Base-by-base conservation (phyloP, 1,140 invertebrate species). In the Drosophila quadrilineata region DNA sequence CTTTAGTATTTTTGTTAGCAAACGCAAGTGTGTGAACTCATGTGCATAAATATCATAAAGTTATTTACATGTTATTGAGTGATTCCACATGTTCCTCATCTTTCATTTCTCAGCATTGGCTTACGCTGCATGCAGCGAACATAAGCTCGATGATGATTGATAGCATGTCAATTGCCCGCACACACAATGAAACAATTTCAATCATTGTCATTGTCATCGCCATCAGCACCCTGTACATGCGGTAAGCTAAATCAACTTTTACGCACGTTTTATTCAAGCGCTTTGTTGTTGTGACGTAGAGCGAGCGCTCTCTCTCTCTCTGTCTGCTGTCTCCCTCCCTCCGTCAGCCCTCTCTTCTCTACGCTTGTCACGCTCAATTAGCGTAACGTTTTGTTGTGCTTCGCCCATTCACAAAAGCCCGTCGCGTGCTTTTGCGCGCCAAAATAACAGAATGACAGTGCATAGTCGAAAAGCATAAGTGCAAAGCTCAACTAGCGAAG, bases 351-450 rank as follows among this genome's bases (percentile, higher is more conserved):
- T n/a, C 26, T 22, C 33, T 33, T 16, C 10, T 17, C 17, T 38
- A 0, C 26, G 38, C 22, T 46, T 52, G 50, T 53, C 59, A 65
- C 46, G 45, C 38, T 82, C 67, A 69, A 80, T 71, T 75, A 60
- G 19, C 58, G 56, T 9, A 36, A 41, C 49, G 63, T 63, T 72
- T 50, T 74, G 54, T 41, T 60, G 28, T 38, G 26, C 49, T 52
- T 12, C 9, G 24, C 38, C 40, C 77, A 84, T 84, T 84, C 79
- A 84, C 24, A 58, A 84, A 84, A 84, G 77, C 76, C 49, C 48
- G 3, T n/a, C 0, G 3, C 43, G 68, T 62, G 36, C 38, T 54
- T 54, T 58, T 49, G 28, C 50, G 72, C 72, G 73, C 73, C 72
- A 75, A 75, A 59, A 35, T 38, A 29, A 26, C 40, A 21, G 17